Evolutionary conservation across 1,140 invertebrate species (phyloP), one percentile per base, ranked within the genome.

Genomic region (Bombus affinis): DNA sequence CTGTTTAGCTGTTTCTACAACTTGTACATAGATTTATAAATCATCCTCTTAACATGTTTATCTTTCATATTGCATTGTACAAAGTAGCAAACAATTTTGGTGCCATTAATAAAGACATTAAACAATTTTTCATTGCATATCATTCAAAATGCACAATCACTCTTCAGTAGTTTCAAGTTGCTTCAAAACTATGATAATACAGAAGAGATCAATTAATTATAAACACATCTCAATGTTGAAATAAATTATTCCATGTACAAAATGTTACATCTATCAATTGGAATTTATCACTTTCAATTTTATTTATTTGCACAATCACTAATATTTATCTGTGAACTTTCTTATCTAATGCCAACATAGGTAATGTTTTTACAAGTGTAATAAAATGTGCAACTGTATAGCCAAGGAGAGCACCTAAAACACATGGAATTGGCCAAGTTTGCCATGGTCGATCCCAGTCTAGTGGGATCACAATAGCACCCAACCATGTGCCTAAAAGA

Each of bases 401-500:
- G 9, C 97, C 97, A 81, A 96, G 85, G 12, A 97, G 91, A n/a
- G 97, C 96, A 75, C 97, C 97, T 15, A 97, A 94, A 81, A 96
- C 96, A 91, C 97, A 97, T 10, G 97, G 97, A 89, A 98, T 96
- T 1, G 98, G 98, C 98, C 98, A 98, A 78, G 94, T 94, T 95
- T 98, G 98, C 98, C 98, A 99, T 1, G 97, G 97, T 84, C 97
- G 96, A 93, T 99, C 98, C 98, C 98, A 99, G 93, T 99, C 98
- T 22, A 99, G 94, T 42, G 98, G 98, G 85, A 99, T 98, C 1
- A 98, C 97, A 86, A 98, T 96, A 42, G 98, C 97, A 32, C 98
- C 98, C 15, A 98, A 91, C 98, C 98, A 99, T 22, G 98, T 96
- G n/a, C 98, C 98, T 59, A 98, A 92, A 25, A 98, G 90, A 32